Evolutionary conservation across 2,888 invertebrate genomes (phyloP).

Genomic region (Lasioglossum marginatum): DNA sequence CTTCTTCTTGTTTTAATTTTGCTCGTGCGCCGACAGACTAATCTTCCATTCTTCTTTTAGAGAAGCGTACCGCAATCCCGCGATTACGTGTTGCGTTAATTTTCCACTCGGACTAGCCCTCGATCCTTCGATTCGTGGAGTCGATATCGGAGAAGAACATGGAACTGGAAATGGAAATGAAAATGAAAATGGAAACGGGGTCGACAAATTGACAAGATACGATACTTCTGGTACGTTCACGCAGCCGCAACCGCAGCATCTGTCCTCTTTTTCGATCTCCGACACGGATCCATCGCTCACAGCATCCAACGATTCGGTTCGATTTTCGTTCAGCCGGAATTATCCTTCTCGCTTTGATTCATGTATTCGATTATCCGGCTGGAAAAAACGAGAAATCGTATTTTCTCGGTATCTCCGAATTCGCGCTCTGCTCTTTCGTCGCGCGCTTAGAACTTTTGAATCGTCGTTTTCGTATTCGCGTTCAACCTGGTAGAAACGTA

Average conservation of each 20-base stretch:
- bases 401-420: constrained; percentile 45
- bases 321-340: background rate
- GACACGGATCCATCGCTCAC: background rate
- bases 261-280: background rate
- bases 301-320: background rate
- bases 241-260: background rate
- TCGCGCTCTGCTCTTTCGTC: background rate
- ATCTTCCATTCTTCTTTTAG: constrained; percentile 47
- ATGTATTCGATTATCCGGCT: background rate
- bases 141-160: background rate
- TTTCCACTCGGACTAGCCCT: background rate
- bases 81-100: constrained; percentile 73
- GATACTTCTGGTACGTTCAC: background rate
- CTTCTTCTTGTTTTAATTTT: background rate
- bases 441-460: background rate
- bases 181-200: background rate
- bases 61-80: constrained; percentile 73
- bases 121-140: background rate
- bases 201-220: too few species aligned
- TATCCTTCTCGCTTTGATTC: background rate
- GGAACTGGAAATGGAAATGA: background rate
- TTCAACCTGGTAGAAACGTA: background rate
- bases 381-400: constrained; percentile 14
- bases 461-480: background rate
- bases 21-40: background rate